Base-by-base conservation (phyloP, 2,113 vertebrate species). In the Dasyurus viverrinus region DNA sequence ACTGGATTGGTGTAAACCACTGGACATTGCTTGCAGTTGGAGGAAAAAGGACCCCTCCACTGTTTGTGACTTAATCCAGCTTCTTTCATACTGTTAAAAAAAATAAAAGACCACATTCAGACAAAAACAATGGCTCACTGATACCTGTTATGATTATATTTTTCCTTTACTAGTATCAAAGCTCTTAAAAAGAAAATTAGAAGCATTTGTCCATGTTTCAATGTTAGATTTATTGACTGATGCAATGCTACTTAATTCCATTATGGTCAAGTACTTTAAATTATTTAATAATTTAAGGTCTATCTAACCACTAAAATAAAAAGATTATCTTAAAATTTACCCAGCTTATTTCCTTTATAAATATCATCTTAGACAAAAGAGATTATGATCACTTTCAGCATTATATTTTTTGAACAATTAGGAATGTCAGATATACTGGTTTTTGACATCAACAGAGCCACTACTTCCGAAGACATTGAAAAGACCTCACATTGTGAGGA, bases 11-110 rank as follows among this genome's bases (percentile, higher is more conserved):
- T 99, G 96, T 99, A 99, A 95, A 99, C 98, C 96, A 99, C 98
- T 1, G 99, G 99, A 97, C 99, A 99, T n/a, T 98, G 99, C 96
- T 98, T 99, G 98, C 99, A 99, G 97, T 99, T 99, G 93, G 99
- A 98, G 94, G 98, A 97, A 91, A 97, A n/a, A 89, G 99, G 97
- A 95, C 98, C 96, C 97, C 98, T 98, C 99, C 98, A 98, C 11
- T 99, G 99, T 96, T 99, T 99, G 98, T 98, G 99, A 96, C 98
- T 98, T 97, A 99, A 97, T 96, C 98, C 99, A 98, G 98, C 97
- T 97, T 99, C 99, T 98, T 99, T 99, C 98, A 99, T 98, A 97
- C 99, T 99, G 98, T 95, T 97, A 94, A 97, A 98, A 98, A 97
- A 96, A 98, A 91, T n/a, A n/a, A 92, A 97, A 89, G 97, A 54